Evolutionary conservation across 1,140 invertebrate genomes (phyloP), one percentile per base, ranked within the genome.

Genomic region (Pristionchus pacificus): DNA sequence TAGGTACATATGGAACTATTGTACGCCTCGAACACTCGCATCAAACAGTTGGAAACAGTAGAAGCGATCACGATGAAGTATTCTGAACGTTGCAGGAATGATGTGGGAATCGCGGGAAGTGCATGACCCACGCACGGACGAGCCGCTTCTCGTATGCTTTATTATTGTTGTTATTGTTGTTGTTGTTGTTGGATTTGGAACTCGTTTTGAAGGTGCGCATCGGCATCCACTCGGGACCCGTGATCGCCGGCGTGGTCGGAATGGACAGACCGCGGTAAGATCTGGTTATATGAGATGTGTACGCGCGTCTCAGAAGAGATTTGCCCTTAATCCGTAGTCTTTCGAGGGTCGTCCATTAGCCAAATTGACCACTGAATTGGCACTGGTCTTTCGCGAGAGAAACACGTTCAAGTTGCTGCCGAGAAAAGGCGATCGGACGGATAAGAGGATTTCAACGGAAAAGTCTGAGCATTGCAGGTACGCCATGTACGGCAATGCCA

Each of bases 401-500:
- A 10, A 49, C 6, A 49, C 6, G 38, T 19, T 49, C 6, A 49
- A 6, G 6, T 19, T 49, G 13, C 13, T 15, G 13, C 13, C 30
- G 10, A 67, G 24, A 28, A 13, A 13, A 27, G 10, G 28, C 28
- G n/a, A n/a, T n/a, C 69, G n/a, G n/a, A n/a, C n/a, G n/a, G n/a
- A n/a, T n/a, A n/a, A n/a, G n/a, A n/a, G n/a, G n/a, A n/a, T n/a
- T n/a, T n/a, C n/a, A n/a, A n/a, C n/a, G n/a, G n/a, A n/a, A n/a
- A n/a, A n/a, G n/a, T n/a, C n/a, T n/a, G n/a, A n/a, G n/a, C n/a
- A 24, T 28, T 72, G 10, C 13, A 85, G 91, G 27, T 87, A 87
- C 72, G 88, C 86, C 76, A 80, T 88, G 27, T 87, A 87, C 89
- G 93, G 93, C 0, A 92, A 95, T 80, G 92, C 92, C 1, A 86